Conservation (phyloP, 2,113 vertebrate species). For the Pseudorasbora parva region DNA sequence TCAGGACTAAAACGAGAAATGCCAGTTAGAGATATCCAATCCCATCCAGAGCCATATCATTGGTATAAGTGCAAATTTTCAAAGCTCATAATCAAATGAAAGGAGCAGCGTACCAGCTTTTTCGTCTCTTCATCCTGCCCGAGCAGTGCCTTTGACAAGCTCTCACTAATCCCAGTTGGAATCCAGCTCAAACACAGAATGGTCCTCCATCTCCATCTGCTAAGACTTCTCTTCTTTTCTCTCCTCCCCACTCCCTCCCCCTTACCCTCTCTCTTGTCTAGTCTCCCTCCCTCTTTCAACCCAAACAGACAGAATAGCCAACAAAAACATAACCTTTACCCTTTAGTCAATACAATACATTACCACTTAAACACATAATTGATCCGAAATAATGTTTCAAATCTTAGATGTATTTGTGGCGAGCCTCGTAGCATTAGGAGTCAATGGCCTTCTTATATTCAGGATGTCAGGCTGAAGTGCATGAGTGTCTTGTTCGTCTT, state of each 20-base stretch:
- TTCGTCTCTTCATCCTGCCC: slow-evolving; percentile 38
- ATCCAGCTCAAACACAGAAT: slow-evolving; percentile 38
- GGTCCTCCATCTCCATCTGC: slow-evolving; percentile 21
- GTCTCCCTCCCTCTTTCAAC: slow-evolving; percentile 27
- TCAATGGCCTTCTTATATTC: slow-evolving; percentile 14
- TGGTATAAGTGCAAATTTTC: not conserved
- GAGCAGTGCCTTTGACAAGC: slow-evolving; percentile 4
- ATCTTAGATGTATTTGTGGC: not conserved
- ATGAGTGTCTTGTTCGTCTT: not conserved
- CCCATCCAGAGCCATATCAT: slow-evolving; percentile 6
- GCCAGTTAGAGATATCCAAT: slow-evolving; percentile 13
- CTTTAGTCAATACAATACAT: slow-evolving; percentile 58
- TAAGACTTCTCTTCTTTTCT: slow-evolving; percentile 16
- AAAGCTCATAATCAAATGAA: slow-evolving; percentile 27
- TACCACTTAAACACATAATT: not conserved
- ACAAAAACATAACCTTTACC: slow-evolving; percentile 65
- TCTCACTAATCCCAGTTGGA: slow-evolving; percentile 30
- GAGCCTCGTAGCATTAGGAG: not conserved
- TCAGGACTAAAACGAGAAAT: slow-evolving; percentile 29
- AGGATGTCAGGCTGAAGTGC: not conserved
- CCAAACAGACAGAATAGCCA: slow-evolving; percentile 42
- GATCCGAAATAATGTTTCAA: not conserved
- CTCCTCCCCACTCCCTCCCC: slow-evolving; percentile 33
- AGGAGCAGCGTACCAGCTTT: not conserved
- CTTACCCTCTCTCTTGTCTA: slow-evolving; percentile 1